Percentiles rank a stretch among this genome's conserved stretches.
phyloP scores from a whole-genome alignment of 2,113 vertebrate genomes.

The Trichomycterus rosablanca region DNA sequence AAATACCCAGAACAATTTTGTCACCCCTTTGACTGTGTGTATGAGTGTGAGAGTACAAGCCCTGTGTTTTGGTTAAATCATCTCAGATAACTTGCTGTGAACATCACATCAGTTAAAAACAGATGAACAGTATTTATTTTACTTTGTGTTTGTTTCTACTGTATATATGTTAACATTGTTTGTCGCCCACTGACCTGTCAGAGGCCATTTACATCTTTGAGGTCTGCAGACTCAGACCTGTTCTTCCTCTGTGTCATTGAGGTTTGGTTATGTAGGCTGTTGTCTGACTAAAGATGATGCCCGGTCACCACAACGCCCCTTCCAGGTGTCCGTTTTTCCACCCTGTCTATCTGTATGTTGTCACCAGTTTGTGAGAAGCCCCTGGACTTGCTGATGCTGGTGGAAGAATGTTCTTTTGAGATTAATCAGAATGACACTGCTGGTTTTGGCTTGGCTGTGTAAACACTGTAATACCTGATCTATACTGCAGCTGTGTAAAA shows the following conservation, averaged over 20 bases:
- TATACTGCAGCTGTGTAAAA: background rate
- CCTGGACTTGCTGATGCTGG: slow-evolving; percentile 19
- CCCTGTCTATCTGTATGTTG: slow-evolving; percentile 46
- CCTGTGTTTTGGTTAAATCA: background rate
- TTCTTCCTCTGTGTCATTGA: slow-evolving; percentile 57
- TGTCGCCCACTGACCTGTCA: slow-evolving; percentile 53
- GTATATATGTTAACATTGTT: slow-evolving; percentile 9
- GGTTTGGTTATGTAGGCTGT: slow-evolving; percentile 39
- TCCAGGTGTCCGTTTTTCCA: slow-evolving; percentile 41
- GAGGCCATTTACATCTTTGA: slow-evolving; percentile 56
- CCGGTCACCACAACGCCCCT: slow-evolving; percentile 30
- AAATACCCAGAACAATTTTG: too few species aligned
- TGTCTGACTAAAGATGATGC: slow-evolving; percentile 51
- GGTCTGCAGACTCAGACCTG: slow-evolving; percentile 53
- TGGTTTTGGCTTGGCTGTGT: background rate
- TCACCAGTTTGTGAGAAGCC: slow-evolving; percentile 2
- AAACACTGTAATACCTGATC: slow-evolving; percentile 2
- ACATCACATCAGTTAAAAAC: background rate
- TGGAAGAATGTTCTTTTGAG: slow-evolving; percentile 21
- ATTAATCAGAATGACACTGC: slow-evolving; percentile 32
- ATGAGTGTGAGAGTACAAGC: background rate
- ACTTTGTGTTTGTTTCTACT: background rate
- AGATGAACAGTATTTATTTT: background rate
- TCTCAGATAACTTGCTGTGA: background rate
- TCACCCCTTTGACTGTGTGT: too few species aligned